A percentile compares a stretch with the other conserved stretches of the same genome.
These are phyloP conservation scores for Masticophis lateralis DNA, from an alignment of 2,797 vertebrate genomes.

Conservation along the genomic window DNA sequence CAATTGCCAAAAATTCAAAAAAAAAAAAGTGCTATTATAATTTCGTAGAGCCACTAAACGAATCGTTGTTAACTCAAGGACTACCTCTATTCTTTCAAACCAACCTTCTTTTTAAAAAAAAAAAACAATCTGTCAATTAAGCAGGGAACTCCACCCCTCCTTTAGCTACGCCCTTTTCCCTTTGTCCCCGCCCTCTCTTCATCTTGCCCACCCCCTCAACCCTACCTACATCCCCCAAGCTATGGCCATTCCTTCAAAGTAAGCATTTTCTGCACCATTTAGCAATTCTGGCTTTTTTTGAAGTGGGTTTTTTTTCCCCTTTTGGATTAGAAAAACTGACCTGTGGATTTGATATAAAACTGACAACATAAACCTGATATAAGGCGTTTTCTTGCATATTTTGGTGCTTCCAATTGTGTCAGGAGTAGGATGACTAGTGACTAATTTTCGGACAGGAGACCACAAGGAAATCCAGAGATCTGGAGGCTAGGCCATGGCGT, in stretches of 20 bases:
- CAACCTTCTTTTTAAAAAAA: background rate
- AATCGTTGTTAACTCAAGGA: no score
- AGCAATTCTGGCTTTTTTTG: background rate
- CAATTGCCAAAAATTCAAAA: no score
- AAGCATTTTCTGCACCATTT: background rate
- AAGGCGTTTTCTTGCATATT: background rate
- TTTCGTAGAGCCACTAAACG: no score
- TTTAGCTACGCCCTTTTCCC: background rate
- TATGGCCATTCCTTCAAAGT: background rate
- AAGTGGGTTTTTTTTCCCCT: background rate
- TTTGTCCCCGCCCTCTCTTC: background rate
- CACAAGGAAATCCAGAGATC: background rate
- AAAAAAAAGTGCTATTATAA: no score
- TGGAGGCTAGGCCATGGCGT: background rate
- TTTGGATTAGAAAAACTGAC: background rate
- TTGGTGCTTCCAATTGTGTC: background rate
- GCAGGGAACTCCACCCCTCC: background rate
- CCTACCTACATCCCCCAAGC: background rate
- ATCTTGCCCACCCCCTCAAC: background rate
- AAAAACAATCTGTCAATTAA: background rate
- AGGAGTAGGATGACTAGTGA: background rate
- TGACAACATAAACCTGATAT: no score
- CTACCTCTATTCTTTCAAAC: no score
- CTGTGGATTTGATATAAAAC: background rate
- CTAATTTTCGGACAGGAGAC: background rate